These are phyloP conservation scores for Enteromius radiatus DNA, from an alignment of 2,797 vertebrate genomes.

Conservation along the genomic window DNA sequence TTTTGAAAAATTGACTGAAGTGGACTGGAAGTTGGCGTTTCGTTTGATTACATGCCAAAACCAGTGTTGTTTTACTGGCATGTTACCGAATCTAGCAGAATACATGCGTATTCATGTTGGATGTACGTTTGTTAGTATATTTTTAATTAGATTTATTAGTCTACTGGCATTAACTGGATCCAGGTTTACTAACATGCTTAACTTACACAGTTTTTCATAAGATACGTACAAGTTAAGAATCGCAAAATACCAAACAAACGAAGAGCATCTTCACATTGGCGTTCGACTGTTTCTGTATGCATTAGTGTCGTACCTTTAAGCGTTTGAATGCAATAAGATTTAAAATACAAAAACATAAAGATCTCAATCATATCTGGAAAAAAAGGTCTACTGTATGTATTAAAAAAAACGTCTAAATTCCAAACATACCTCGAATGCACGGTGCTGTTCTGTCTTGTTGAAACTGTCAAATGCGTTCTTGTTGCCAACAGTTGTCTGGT, in stretches of 20 bases:
- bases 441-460: not conserved
- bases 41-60: constrained; percentile 10
- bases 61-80: not conserved
- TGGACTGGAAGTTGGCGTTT: not conserved
- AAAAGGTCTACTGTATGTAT: not conserved
- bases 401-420: not conserved
- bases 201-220: not conserved
- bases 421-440: constrained; percentile 11
- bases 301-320: constrained; percentile 20
- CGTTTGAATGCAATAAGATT: constrained; percentile 31
- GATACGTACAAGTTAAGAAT: not conserved
- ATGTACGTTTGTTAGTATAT: not conserved
- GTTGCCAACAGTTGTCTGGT: not conserved
- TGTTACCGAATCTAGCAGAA: not conserved
- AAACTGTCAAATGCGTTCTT: not conserved
- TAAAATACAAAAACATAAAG: not conserved
- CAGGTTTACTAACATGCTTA: constrained; percentile 19
- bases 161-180: not conserved
- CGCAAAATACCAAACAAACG: not conserved
- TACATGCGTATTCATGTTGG: not conserved
- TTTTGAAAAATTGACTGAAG: constrained; percentile 25
- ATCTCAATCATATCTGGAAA: constrained; percentile 6
- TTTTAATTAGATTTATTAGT: constrained; percentile 2
- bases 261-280: constrained; percentile 9
- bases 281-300: constrained; percentile 33